These are phyloP conservation scores for Ceratosolen fusciceps DNA, from an alignment of 1,140 invertebrate species.

Conservation along the genomic window DNA sequence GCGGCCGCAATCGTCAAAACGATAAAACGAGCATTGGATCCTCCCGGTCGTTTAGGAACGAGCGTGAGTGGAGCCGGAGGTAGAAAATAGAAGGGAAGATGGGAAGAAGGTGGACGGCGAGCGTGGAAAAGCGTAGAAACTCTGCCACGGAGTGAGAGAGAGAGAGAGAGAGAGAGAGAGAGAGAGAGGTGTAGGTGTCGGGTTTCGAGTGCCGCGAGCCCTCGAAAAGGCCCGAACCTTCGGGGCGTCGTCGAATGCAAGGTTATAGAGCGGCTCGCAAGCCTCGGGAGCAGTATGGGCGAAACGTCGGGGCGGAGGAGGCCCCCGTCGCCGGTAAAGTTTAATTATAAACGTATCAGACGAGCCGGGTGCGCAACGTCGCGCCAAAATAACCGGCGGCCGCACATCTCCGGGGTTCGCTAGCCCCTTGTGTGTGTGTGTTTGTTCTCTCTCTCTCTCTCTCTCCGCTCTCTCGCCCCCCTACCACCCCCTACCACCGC, in stretches of 20 bases:
- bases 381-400: conserved; percentile 13
- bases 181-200: too few relatives aligned
- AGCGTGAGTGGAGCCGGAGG: too few relatives aligned
- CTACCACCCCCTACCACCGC: too few relatives aligned
- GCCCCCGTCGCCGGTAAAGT: neutral
- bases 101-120: neutral
- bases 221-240: neutral
- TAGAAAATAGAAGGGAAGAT: neutral
- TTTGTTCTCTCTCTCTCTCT: neutral
- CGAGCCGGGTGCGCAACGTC: too few relatives aligned
- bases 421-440: neutral
- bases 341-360: conserved; percentile 19
- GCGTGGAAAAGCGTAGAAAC: too few relatives aligned
- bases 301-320: neutral
- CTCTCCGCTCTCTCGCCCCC: neutral
- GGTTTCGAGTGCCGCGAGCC: neutral
- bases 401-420: neutral
- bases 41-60: neutral
- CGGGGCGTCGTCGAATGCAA: neutral
- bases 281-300: too few relatives aligned
- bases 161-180: too few relatives aligned
- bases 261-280: neutral
- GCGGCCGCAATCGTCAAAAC: too few relatives aligned
- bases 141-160: too few relatives aligned
- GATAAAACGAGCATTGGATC: neutral